Evolutionary conservation across 2,113 vertebrate genomes (phyloP).

Genomic region (Nipponia nippon): DNA sequence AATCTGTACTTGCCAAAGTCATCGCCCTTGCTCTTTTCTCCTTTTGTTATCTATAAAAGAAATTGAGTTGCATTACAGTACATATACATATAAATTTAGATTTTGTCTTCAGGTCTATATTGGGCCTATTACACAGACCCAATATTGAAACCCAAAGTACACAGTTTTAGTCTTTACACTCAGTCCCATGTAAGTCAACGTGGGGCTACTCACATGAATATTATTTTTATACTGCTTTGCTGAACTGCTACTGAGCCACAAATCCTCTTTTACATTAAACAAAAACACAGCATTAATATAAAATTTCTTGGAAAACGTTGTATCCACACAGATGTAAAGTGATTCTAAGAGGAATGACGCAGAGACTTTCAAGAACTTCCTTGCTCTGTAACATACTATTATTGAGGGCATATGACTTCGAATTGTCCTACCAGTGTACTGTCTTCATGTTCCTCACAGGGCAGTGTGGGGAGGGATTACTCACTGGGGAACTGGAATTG

Average conservation of each 20-base stretch:
- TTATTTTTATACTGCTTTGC: not conserved
- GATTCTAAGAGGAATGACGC: not conserved
- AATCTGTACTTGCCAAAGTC: not conserved
- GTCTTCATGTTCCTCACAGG: not conserved
- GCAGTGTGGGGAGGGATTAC: not conserved
- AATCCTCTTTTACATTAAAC: not conserved
- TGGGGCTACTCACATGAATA: not conserved
- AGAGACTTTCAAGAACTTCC: not conserved
- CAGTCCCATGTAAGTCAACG: not conserved
- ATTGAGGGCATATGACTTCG: not conserved
- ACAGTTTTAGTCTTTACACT: not conserved
- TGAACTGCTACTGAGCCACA: not conserved
- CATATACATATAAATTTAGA: not conserved
- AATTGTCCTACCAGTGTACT: not conserved
- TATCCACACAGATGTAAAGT: not conserved
- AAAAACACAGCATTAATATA: not conserved
- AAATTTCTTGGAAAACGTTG: not conserved
- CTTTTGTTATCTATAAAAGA: not conserved
- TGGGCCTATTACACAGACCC: not conserved
- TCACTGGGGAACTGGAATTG: not conserved
- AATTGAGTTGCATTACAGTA: not conserved
- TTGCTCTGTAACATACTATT: not conserved
- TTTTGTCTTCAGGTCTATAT: not conserved
- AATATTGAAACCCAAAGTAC: not conserved
- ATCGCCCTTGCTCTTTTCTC: not conserved